phyloP scores from a whole-genome alignment of 2,797 vertebrate species.

The Lagodon rhomboides region DNA sequence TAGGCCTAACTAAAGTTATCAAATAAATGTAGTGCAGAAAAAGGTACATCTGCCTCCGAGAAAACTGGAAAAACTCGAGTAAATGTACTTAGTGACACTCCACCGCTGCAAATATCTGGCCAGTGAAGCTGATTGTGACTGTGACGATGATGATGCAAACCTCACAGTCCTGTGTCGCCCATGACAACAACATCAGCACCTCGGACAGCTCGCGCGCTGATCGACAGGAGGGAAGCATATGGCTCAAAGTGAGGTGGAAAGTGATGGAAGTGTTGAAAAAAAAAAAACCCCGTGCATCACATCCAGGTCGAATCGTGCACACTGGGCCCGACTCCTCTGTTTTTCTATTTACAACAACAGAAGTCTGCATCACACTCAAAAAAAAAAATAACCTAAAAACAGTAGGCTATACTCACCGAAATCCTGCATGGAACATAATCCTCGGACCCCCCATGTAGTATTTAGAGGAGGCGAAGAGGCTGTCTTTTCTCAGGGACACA shows the following conservation, averaged over 20 bases:
- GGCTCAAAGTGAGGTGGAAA: not conserved
- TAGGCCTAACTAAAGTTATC: too few relatives aligned
- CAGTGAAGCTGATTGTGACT: not conserved
- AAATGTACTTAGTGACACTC: too few relatives aligned
- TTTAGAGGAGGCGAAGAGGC: constrained; percentile 92
- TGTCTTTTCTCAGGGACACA: constrained; percentile 95
- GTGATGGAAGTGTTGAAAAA: not conserved
- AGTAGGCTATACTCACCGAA: constrained; percentile 92
- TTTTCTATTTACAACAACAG: constrained; percentile 35
- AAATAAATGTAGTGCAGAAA: too few relatives aligned
- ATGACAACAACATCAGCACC: constrained; percentile 58
- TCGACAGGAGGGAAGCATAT: constrained; percentile 10
- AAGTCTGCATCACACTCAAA: constrained; percentile 10
- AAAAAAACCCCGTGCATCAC: not conserved
- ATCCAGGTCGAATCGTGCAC: constrained; percentile 22
- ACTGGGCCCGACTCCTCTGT: constrained; percentile 50
- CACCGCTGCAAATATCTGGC: not conserved
- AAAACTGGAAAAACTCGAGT: too few relatives aligned
- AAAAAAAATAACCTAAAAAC: too few relatives aligned
- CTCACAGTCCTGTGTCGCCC: not conserved
- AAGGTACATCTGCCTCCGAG: too few relatives aligned
- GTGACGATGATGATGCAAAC: not conserved
- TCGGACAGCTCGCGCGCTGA: constrained; percentile 61
- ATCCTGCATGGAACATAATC: constrained; percentile 97
- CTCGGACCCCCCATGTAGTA: constrained; percentile 92